phyloP scores from a whole-genome alignment of 2,113 vertebrate genomes.

The Chionis minor region DNA sequence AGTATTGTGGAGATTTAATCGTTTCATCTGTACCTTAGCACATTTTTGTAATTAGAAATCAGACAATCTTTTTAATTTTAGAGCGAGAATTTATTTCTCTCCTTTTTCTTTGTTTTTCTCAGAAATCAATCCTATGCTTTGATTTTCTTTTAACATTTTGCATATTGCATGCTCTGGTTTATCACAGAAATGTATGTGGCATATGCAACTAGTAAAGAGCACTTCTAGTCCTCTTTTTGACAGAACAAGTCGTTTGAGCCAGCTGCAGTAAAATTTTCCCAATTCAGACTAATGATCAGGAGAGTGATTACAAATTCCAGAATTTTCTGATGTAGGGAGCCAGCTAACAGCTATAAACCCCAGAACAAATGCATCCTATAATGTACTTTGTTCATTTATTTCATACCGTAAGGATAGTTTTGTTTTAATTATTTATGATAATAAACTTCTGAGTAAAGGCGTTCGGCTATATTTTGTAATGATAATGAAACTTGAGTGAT shows the following conservation, averaged over 20 bases:
- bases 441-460: conserved; percentile 38
- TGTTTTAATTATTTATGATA: conserved; percentile 65
- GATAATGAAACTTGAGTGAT: conserved; percentile 48
- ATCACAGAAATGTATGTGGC: neutral
- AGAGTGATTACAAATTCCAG: conserved; percentile 18
- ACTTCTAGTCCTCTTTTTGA: neutral
- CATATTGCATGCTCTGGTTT: neutral
- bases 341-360: conserved; percentile 20
- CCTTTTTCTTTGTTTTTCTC: neutral
- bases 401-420: conserved; percentile 32
- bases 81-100: neutral
- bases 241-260: neutral
- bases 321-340: conserved; percentile 18
- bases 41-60: conserved; percentile 30
- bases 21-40: neutral
- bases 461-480: conserved; percentile 25
- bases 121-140: neutral
- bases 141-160: neutral
- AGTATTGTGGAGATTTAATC: neutral
- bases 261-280: conserved; percentile 19
- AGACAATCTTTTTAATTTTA: neutral
- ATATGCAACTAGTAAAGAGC: neutral
- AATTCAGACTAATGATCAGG: conserved; percentile 26
- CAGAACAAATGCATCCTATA: neutral
- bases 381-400: conserved; percentile 47